These are phyloP conservation scores for Lycopodina hypogea DNA, from an alignment of 37 sponge, comb jelly and placozoan genomes.

Conservation along the genomic window DNA sequence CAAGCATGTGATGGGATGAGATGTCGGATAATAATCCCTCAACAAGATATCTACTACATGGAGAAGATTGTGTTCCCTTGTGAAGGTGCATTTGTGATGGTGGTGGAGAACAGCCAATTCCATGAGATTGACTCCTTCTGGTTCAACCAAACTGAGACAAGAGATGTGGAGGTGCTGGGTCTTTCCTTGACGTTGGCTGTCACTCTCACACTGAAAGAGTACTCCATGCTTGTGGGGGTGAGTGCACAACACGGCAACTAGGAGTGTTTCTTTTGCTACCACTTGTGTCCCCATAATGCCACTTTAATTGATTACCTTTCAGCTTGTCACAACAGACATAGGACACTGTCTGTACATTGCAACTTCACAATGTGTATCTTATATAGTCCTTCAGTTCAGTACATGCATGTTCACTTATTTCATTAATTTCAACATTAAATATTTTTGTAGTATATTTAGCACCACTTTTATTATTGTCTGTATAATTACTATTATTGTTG, in stretches of 20 bases:
- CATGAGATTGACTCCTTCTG: background rate
- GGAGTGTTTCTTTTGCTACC: no score
- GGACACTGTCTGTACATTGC: no score
- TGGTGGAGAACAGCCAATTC: background rate
- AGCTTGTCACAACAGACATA: no score
- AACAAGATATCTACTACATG: background rate
- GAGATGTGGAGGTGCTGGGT: background rate
- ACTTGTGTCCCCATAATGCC: no score
- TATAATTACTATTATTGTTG: background rate
- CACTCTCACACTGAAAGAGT: background rate
- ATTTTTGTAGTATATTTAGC: background rate
- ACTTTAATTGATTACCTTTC: no score
- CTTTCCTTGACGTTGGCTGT: background rate
- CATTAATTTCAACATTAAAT: background rate
- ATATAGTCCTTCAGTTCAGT: no score
- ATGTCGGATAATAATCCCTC: constrained; percentile 6
- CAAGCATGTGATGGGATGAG: constrained; percentile 18
- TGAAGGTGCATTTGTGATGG: constrained; percentile 8
- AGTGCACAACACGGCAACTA: no score
- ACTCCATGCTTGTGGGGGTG: constrained; percentile 39
- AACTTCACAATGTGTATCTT: no score
- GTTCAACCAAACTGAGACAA: background rate
- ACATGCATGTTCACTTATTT: no score
- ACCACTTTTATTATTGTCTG: background rate
- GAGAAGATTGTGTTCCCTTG: constrained; percentile 32